Evolutionary conservation across 1,140 invertebrate genomes (phyloP).

Genomic region (Diorhabda sublineata): DNA sequence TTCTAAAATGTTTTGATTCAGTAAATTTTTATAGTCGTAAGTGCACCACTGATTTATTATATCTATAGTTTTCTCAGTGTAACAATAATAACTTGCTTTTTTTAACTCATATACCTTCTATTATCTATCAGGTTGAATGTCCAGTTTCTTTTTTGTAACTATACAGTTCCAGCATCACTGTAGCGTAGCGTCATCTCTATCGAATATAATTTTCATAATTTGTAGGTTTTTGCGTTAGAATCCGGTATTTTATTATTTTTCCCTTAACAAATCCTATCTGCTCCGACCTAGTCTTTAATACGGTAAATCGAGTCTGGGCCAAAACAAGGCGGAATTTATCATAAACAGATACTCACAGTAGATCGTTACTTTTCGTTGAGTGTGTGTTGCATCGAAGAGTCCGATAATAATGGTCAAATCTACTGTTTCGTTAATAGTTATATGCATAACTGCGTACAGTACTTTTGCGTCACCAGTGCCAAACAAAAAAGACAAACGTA

Average conservation of each 20-base stretch:
- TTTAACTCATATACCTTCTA: too few relatives aligned
- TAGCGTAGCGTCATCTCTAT: too few relatives aligned
- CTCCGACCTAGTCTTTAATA: slow-evolving; percentile 4
- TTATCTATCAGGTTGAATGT: too few relatives aligned
- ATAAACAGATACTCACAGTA: background rate
- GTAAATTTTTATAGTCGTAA: too few relatives aligned
- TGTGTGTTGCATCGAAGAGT: slow-evolving; percentile 13
- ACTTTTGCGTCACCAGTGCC: slow-evolving; percentile 23
- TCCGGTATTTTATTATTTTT: background rate
- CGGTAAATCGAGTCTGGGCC: slow-evolving; percentile 19
- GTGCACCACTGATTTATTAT: too few relatives aligned
- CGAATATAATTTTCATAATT: too few relatives aligned
- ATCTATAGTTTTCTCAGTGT: too few relatives aligned
- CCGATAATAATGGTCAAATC: slow-evolving; percentile 7
- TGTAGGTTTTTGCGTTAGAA: background rate
- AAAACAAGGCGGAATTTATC: slow-evolving; percentile 18
- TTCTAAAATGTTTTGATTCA: too few relatives aligned
- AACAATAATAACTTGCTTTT: too few relatives aligned
- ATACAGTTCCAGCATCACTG: too few relatives aligned
- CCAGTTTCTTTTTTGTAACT: too few relatives aligned
- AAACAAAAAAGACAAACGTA: slow-evolving; percentile 15
- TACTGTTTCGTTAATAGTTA: slow-evolving; percentile 11
- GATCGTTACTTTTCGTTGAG: slow-evolving; percentile 14
- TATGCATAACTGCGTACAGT: background rate
- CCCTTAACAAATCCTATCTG: too few relatives aligned